These are phyloP conservation scores for Carcharodon carcharias DNA, from an alignment of 2,797 vertebrate genomes.

Conservation along the genomic window DNA sequence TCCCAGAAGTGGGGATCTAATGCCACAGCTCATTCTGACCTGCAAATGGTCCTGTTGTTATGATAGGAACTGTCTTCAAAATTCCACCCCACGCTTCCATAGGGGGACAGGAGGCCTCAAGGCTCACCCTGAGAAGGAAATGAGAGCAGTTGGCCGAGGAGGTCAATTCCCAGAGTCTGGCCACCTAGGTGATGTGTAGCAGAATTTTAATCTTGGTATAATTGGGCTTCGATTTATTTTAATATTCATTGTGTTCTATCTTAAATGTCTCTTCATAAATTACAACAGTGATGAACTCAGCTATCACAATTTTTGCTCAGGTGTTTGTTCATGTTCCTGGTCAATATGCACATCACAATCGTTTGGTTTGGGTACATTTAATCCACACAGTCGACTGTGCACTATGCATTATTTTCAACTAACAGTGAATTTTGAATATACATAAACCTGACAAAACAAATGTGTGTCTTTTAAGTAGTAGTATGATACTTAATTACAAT, in stretches of 20 bases:
- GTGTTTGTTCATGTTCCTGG: not conserved
- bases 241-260: not conserved
- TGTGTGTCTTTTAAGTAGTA: not conserved
- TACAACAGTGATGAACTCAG: no score
- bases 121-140: no score
- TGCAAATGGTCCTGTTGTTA: no score
- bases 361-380: not conserved
- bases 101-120: no score
- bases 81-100: no score
- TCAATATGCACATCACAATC: not conserved
- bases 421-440: not conserved
- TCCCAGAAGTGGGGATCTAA: no score
- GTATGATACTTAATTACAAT: not conserved
- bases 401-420: not conserved
- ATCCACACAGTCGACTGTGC: not conserved
- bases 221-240: not conserved
- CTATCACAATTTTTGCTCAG: not conserved
- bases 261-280: not conserved
- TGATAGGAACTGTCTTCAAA: no score
- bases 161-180: no score
- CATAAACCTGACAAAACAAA: not conserved
- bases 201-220: not conserved
- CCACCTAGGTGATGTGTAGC: not conserved
- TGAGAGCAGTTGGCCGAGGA: no score
- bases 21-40: no score